phyloP scores from a whole-genome alignment of 2,113 vertebrate species.

The Ranitomeya variabilis region DNA sequence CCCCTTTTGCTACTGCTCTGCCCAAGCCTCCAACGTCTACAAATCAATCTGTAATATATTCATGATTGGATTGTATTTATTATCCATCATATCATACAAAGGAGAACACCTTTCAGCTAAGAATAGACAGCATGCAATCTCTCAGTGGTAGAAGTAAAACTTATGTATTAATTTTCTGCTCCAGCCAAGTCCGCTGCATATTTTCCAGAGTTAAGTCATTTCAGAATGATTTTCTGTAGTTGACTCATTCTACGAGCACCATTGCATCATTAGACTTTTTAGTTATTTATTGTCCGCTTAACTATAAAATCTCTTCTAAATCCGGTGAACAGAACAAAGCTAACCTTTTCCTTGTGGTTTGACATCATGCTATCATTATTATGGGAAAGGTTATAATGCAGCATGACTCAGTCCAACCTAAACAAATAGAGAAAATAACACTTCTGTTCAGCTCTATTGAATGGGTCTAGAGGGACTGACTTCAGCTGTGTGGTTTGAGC shows the following conservation, averaged over 20 bases:
- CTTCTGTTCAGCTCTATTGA: not conserved
- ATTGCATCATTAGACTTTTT: not conserved
- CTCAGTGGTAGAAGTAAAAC: not conserved
- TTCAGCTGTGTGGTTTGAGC: not conserved
- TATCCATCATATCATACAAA: too few relatives aligned
- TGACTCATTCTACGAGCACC: not conserved
- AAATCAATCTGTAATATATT: too few relatives aligned
- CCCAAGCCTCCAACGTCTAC: too few relatives aligned
- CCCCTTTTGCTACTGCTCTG: too few relatives aligned
- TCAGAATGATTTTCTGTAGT: not conserved
- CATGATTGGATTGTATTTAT: too few relatives aligned
- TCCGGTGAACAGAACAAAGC: not conserved
- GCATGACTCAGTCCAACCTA: not conserved
- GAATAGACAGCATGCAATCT: too few relatives aligned
- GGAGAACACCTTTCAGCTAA: too few relatives aligned
- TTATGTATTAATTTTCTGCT: not conserved
- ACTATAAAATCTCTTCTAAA: not conserved
- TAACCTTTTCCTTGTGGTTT: not conserved
- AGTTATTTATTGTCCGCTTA: not conserved
- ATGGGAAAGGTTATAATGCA: not conserved
- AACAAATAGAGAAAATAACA: not conserved
- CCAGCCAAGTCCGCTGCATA: not conserved
- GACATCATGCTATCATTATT: not conserved
- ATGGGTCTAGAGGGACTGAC: not conserved
- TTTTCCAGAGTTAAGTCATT: not conserved